phyloP scores from a whole-genome alignment of 2,888 invertebrate species.

The Acronicta aceris region DNA sequence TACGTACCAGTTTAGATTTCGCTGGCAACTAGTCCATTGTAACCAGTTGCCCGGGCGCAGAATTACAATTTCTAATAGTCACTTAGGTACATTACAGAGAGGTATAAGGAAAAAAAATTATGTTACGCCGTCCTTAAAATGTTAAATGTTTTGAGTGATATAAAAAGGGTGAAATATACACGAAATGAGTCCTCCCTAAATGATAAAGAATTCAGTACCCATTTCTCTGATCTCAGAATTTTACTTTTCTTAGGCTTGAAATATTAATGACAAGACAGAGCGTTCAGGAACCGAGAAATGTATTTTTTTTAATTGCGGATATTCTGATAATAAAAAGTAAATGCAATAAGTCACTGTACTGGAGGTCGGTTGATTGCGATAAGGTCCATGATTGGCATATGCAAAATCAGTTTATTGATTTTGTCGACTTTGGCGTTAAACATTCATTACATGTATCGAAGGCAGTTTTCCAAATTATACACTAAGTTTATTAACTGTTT shows the following conservation, averaged over 20 bases:
- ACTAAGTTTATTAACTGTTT: no score
- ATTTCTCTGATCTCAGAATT: constrained; percentile 19
- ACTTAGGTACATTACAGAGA: neutral
- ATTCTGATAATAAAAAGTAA: constrained; percentile 10
- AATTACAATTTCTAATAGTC: constrained; percentile 41
- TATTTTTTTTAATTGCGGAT: constrained; percentile 4
- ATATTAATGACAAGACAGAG: constrained; percentile 22
- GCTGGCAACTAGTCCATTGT: constrained; percentile 55
- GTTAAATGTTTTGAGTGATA: no score
- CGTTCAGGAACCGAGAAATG: constrained; percentile 7
- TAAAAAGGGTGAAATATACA: no score
- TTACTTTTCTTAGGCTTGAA: constrained; percentile 28
- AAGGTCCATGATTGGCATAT: no score
- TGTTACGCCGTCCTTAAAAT: constrained; percentile 13
- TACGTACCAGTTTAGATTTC: constrained; percentile 51
- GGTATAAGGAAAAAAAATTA: constrained; percentile 32
- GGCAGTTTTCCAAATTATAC: no score
- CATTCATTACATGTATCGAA: no score
- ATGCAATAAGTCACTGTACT: constrained; percentile 12
- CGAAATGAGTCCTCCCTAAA: neutral
- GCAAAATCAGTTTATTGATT: no score
- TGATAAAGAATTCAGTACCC: constrained; percentile 28
- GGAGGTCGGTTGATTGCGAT: constrained; percentile 32
- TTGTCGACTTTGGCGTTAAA: no score
- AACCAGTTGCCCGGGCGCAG: constrained; percentile 47